These are phyloP conservation scores for Lemur catta DNA, from an alignment of 2,797 vertebrate genomes.

Conservation along the genomic window DNA sequence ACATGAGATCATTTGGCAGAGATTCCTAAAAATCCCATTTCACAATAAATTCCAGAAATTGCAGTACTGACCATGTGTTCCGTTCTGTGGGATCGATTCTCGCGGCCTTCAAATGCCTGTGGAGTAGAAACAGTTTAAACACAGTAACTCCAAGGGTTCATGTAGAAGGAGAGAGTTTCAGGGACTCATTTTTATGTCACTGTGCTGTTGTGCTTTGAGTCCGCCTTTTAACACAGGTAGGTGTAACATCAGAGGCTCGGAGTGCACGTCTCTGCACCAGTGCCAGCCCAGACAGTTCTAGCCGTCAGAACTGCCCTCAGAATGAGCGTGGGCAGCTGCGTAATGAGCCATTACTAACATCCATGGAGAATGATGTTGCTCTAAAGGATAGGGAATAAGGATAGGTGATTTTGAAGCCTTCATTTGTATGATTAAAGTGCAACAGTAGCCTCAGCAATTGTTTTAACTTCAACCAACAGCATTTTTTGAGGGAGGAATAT, in stretches of 20 bases:
- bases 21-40: neutral
- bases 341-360: neutral
- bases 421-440: neutral
- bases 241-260: fast-evolving
- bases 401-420: neutral
- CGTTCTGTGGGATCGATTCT: neutral
- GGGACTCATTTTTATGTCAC: fast-evolving
- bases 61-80: fast-evolving
- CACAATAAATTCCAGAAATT: neutral
- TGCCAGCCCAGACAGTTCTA: fast-evolving
- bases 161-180: fast-evolving
- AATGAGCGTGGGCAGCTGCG: fast-evolving
- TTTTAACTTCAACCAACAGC: neutral
- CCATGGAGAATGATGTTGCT: neutral
- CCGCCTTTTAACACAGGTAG: fast-evolving
- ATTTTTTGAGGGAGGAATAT: neutral
- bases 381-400: neutral
- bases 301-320: fast-evolving
- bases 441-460: neutral
- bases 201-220: fast-evolving
- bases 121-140: neutral
- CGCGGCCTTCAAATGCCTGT: neutral
- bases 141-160: fast-evolving
- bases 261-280: fast-evolving
- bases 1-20: neutral